Conservation (phyloP, 2,888 invertebrate genomes). For the Subacronicta megacephala region DNA sequence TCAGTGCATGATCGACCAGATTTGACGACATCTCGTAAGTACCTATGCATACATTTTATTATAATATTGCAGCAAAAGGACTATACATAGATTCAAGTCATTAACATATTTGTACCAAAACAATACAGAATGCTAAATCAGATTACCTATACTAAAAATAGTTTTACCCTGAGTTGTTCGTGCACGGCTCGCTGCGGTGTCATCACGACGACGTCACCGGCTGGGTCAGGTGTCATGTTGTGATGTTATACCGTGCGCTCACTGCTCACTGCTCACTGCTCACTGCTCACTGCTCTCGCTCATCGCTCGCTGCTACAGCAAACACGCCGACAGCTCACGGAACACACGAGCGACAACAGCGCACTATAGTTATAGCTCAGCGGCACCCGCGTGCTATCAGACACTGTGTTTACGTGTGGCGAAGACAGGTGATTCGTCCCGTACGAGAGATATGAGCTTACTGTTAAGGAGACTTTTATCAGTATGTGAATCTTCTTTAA, state of each 20-base stretch:
- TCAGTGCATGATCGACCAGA: too few species aligned
- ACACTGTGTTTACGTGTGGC: neutral
- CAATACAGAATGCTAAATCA: too few species aligned
- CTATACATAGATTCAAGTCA: too few species aligned
- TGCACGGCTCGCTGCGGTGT: neutral
- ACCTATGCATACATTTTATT: too few species aligned
- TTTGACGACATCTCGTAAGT: too few species aligned
- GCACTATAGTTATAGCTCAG: constrained; percentile 21
- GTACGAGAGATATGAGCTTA: neutral
- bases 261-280: constrained; percentile 3
- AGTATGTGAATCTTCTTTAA: too few species aligned
- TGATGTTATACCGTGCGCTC: constrained; percentile 1
- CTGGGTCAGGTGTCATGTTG: neutral
- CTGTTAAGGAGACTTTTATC: neutral
- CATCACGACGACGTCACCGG: too few species aligned
- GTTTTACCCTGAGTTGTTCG: too few species aligned
- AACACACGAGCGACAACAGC: neutral
- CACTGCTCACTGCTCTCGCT: too few species aligned
- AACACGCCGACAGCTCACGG: constrained; percentile 8
- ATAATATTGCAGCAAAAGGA: too few species aligned
- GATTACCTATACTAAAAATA: too few species aligned
- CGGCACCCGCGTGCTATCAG: neutral
- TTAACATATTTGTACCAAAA: too few species aligned
- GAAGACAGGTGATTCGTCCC: neutral
- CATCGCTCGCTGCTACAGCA: constrained; percentile 1